These are phyloP conservation scores for Lonchura striata DNA, from an alignment of 2,113 vertebrate species.

Conservation along the genomic window DNA sequence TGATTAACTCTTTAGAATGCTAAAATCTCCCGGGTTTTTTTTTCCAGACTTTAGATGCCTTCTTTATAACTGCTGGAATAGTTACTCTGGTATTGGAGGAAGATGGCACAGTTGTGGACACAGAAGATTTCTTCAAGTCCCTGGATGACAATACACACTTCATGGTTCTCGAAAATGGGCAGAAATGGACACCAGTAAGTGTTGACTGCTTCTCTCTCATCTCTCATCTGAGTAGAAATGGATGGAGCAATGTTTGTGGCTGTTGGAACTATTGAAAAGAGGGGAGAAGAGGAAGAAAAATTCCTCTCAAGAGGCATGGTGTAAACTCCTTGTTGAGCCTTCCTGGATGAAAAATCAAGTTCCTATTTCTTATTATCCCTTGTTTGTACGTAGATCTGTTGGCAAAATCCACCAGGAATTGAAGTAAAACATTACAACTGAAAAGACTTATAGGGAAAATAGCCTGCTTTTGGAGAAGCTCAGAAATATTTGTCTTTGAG, in stretches of 20 bases:
- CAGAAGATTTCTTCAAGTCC: conserved; percentile 83
- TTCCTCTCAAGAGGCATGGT: neutral
- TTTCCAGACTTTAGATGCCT: conserved; percentile 75
- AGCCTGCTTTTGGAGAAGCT: neutral
- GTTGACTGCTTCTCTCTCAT: neutral
- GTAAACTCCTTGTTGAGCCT: neutral
- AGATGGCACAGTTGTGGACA: conserved; percentile 86
- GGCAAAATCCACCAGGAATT: neutral
- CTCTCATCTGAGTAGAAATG: neutral
- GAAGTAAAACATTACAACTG: neutral
- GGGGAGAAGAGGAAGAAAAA: neutral
- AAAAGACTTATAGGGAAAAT: neutral
- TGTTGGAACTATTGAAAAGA: neutral
- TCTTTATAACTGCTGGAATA: conserved; percentile 70
- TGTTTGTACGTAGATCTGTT: neutral
- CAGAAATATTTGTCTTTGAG: neutral
- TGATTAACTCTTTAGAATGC: neutral
- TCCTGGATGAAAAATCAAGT: neutral
- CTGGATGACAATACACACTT: conserved; percentile 78
- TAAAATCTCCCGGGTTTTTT: neutral
- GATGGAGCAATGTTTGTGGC: neutral
- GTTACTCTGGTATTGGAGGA: conserved; percentile 86
- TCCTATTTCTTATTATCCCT: neutral
- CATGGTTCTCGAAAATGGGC: conserved; percentile 80
- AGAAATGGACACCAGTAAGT: conserved; percentile 82